Evolutionary conservation across 2,888 invertebrate species (phyloP).

Genomic region (Xanthia icteritia): DNA sequence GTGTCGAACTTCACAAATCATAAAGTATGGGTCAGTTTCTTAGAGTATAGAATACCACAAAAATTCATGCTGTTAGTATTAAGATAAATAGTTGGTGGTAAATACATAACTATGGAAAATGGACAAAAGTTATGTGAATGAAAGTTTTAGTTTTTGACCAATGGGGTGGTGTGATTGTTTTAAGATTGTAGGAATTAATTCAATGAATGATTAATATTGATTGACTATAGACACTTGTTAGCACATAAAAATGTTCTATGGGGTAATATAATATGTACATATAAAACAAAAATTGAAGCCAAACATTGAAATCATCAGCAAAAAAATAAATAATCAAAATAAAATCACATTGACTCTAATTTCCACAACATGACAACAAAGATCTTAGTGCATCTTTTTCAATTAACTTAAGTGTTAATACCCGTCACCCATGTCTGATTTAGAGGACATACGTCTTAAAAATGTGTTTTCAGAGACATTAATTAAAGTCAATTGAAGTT

Average conservation of each 20-base stretch:
- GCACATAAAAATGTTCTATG: slow-evolving; percentile 33
- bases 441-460: slow-evolving; percentile 39
- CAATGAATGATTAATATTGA: slow-evolving; percentile 37
- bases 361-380: slow-evolving; percentile 28
- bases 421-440: slow-evolving; percentile 44
- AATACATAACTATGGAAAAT: slow-evolving; percentile 42
- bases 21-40: slow-evolving; percentile 67
- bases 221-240: slow-evolving; percentile 48
- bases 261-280: slow-evolving; percentile 39
- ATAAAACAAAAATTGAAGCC: slow-evolving; percentile 33
- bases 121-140: slow-evolving; percentile 43
- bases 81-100: slow-evolving; percentile 49
- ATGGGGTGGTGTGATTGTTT: slow-evolving; percentile 39
- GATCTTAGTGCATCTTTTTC: slow-evolving; percentile 42
- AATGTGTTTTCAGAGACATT: slow-evolving; percentile 29
- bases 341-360: slow-evolving; percentile 33
- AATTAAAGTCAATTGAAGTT: slow-evolving; percentile 61
- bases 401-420: slow-evolving; percentile 42
- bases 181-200: slow-evolving; percentile 27
- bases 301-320: slow-evolving; percentile 31
- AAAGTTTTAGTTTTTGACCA: slow-evolving; percentile 31
- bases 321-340: slow-evolving; percentile 15
- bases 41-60: slow-evolving; percentile 49
- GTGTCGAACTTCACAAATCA: slow-evolving; percentile 51
- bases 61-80: slow-evolving; percentile 64